Base-by-base conservation (phyloP, 2,888 invertebrate genomes). In the Arge pagana region DNA sequence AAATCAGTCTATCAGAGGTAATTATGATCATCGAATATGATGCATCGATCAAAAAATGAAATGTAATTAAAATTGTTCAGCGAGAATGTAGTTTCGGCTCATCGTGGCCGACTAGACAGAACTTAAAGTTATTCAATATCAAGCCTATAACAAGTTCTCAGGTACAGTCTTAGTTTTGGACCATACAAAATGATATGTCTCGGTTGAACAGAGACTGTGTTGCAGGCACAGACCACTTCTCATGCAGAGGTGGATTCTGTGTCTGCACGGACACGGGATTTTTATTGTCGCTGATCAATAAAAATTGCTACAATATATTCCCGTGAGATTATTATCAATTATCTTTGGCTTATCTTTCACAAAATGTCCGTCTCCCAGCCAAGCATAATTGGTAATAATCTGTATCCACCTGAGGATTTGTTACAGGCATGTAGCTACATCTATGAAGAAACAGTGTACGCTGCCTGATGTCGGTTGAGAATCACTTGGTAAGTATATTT, bases 331-430 rank as follows among this genome's bases (percentile, higher is more conserved):
- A 67, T 52, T 72, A 71, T 70, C 72, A 71, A 76, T 61, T 72
- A 68, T 69, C 69, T 60, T 67, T 67, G 72, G 69, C 67, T 41
- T 15, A 23, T 28, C 30, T 39, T 45, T 26, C 54, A 16, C 21
- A 31, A 11, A 39, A 42, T 19, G 23, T 33, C 28, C 23, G 37
- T 36, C 30, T 30, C 35, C 28, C 11, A 67, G 70, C 70, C 74
- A 66, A 62, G 66, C 69, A 18, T 72, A 71, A 54, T 74, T 74
- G 71, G 73, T 71, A 70, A 57, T 68, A 69, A 72, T 74, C 74
- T 74, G 61, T 62, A 71, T 75, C 77, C 78, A 81, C 83, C 83
- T 83, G 83, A 83, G 82, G 81, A 80, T 82, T 82, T 83, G 82
- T 83, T 83, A 79, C 81, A 83, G 83, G 80, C 79, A 72, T 70